These are phyloP conservation scores for Jaculus jaculus DNA, from an alignment of 2,113 vertebrate species.

Conservation along the genomic window DNA sequence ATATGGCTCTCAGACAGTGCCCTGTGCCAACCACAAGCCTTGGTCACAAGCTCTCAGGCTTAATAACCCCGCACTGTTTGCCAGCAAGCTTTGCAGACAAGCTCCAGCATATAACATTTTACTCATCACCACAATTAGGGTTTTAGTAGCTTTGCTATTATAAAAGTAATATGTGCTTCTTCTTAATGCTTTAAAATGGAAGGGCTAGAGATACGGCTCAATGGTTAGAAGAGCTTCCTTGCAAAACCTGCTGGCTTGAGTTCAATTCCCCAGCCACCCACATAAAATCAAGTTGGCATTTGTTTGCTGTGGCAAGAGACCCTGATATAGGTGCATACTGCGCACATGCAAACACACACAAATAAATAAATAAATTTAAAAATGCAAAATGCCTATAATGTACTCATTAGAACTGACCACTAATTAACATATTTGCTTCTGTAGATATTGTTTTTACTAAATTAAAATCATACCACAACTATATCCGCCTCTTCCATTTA, in stretches of 20 bases:
- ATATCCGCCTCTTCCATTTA: not conserved
- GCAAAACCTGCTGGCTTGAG: no score
- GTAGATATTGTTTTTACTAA: not conserved
- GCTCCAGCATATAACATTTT: not conserved
- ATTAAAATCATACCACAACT: not conserved
- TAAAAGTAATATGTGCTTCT: slow-evolving; percentile 12
- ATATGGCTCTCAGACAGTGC: not conserved
- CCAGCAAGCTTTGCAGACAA: not conserved
- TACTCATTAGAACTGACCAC: not conserved
- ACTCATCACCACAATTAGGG: not conserved
- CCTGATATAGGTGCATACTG: no score
- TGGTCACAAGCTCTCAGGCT: not conserved
- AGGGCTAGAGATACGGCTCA: no score
- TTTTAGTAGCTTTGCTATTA: not conserved
- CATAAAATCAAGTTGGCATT: no score
- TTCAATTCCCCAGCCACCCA: no score
- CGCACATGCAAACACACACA: no score
- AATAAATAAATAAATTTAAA: not conserved
- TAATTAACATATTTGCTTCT: slow-evolving; percentile 11
- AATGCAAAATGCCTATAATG: slow-evolving; percentile 1
- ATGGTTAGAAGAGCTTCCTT: no score
- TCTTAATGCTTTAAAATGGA: not conserved
- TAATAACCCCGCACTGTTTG: not conserved
- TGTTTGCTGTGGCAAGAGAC: no score
- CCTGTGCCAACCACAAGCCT: not conserved